These are phyloP conservation scores for Slavum lentiscoides DNA, from an alignment of 2,888 invertebrate species.

Conservation along the genomic window DNA sequence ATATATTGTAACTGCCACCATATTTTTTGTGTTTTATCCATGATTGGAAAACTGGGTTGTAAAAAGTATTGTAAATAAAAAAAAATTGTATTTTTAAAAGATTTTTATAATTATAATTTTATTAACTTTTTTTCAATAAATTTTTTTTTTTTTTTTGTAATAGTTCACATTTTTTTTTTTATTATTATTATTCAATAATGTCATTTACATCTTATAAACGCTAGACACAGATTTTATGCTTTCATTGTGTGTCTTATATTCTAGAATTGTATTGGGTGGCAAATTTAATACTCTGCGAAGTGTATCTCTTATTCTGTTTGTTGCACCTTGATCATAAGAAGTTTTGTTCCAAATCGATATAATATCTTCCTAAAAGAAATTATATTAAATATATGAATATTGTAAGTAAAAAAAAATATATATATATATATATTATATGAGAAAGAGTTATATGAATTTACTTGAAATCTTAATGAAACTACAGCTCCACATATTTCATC, in stretches of 20 bases:
- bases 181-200: slow-evolving; percentile 10
- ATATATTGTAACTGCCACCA: slow-evolving; percentile 4
- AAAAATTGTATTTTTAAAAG: slow-evolving; percentile 26
- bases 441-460: slow-evolving; percentile 58
- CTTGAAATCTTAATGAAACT: slow-evolving; percentile 90
- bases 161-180: slow-evolving; percentile 10
- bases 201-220: slow-evolving; percentile 43
- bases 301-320: slow-evolving; percentile 90
- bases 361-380: slow-evolving; percentile 78
- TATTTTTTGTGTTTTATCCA: slow-evolving; percentile 2
- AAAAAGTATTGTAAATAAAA: slow-evolving; percentile 20
- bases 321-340: slow-evolving; percentile 85
- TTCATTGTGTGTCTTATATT: slow-evolving; percentile 83
- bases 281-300: slow-evolving; percentile 92
- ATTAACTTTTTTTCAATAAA: slow-evolving; percentile 37
- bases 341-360: slow-evolving; percentile 97
- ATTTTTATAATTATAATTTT: slow-evolving; percentile 42
- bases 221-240: slow-evolving; percentile 47
- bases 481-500: slow-evolving; percentile 98
- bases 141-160: slow-evolving; percentile 35
- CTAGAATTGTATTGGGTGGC: slow-evolving; percentile 88
- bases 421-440: neutral
- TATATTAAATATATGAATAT: neutral
- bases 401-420: neutral
- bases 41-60: slow-evolving; percentile 5